Percentiles rank a stretch among this genome's conserved stretches.
phyloP scores from a whole-genome alignment of 2,797 vertebrate species.

The Gephyroberyx darwinii region DNA sequence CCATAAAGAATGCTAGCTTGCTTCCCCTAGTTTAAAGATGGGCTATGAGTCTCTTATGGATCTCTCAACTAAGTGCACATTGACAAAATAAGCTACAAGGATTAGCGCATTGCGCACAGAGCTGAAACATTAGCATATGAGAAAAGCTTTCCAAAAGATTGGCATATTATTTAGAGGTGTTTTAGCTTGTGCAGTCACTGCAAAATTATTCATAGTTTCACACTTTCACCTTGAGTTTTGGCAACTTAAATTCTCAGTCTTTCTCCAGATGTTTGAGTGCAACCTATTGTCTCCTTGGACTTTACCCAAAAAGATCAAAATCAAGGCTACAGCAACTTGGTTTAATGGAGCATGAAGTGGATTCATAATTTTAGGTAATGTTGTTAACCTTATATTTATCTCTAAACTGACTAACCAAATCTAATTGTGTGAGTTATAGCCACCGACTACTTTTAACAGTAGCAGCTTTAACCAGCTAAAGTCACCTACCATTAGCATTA shows the following conservation, averaged over 20 bases:
- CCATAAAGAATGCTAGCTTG: slow-evolving; percentile 41
- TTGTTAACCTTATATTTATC: too few relatives aligned
- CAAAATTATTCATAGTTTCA: slow-evolving; percentile 1
- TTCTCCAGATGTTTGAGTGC: too few relatives aligned
- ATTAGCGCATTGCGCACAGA: slow-evolving; percentile 41
- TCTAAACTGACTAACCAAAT: too few relatives aligned
- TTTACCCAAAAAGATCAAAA: neutral
- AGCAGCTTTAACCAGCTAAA: too few relatives aligned
- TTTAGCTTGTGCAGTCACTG: slow-evolving; percentile 40
- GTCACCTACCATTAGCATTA: too few relatives aligned
- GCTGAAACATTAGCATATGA: slow-evolving; percentile 42
- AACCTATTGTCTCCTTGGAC: too few relatives aligned
- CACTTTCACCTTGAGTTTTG: slow-evolving; percentile 32
- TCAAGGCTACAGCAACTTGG: neutral
- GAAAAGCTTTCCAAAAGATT: slow-evolving; percentile 41
- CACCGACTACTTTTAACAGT: too few relatives aligned
- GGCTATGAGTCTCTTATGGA: slow-evolving; percentile 57
- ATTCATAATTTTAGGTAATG: neutral
- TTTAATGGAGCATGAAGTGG: neutral
- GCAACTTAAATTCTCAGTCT: neutral
- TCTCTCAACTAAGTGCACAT: slow-evolving; percentile 40
- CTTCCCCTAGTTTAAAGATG: slow-evolving; percentile 57
- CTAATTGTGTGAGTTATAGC: too few relatives aligned
- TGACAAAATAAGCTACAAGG: slow-evolving; percentile 51
- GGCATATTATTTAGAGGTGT: slow-evolving; percentile 59